A percentile compares a stretch with the other conserved stretches of the same genome.
These are phyloP conservation scores for Apodemia mormo DNA, from an alignment of 2,888 invertebrate genomes.

Conservation along the genomic window DNA sequence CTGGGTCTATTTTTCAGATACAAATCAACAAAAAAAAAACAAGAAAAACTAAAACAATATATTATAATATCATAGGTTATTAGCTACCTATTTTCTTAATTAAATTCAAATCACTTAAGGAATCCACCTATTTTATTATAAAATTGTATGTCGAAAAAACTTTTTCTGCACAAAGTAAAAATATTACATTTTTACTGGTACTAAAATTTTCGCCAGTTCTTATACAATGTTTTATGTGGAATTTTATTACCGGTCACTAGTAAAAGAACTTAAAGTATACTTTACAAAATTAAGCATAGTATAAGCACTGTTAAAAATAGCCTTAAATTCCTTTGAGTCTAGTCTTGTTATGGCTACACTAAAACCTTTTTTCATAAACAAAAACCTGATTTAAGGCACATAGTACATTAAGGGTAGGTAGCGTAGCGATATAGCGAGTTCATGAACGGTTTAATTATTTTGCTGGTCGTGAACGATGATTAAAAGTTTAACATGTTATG, in stretches of 20 bases:
- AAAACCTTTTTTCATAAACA: constrained; percentile 8
- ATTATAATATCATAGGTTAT: too few species aligned
- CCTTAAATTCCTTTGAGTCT: constrained; percentile 9
- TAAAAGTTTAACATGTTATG: too few species aligned
- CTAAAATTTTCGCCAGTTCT: neutral
- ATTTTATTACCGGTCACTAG: constrained; percentile 1
- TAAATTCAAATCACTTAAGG: too few species aligned
- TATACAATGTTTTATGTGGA: neutral
- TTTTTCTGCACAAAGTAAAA: neutral
- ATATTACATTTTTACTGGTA: neutral
- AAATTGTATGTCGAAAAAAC: too few species aligned
- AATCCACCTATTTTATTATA: too few species aligned
- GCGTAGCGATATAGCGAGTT: neutral
- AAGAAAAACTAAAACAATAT: too few species aligned
- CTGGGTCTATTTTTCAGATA: too few species aligned
- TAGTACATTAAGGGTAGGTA: neutral
- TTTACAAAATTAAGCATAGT: neutral
- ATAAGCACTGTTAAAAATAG: constrained; percentile 1
- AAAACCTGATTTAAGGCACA: neutral
- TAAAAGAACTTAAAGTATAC: neutral
- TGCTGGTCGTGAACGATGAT: too few species aligned
- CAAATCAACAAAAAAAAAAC: too few species aligned
- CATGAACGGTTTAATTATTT: too few species aligned
- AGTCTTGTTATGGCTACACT: neutral
- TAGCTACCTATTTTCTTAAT: too few species aligned